These are phyloP conservation scores for Pyrgus malvae DNA, from an alignment of 2,888 invertebrate genomes.

Conservation along the genomic window DNA sequence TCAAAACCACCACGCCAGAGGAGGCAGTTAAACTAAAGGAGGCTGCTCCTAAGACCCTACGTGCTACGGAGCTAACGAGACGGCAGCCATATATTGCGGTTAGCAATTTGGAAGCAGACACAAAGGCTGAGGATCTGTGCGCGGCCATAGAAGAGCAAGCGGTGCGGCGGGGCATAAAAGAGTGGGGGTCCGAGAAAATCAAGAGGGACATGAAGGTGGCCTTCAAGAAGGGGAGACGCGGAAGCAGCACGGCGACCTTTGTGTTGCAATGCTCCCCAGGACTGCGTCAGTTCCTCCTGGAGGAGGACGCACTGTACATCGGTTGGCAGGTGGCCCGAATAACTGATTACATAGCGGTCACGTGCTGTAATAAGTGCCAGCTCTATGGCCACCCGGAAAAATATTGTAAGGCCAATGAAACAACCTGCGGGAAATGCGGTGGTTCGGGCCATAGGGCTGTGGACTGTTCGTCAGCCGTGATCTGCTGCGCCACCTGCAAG, in stretches of 20 bases:
- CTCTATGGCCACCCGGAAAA: conserved; percentile 33
- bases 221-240: background rate
- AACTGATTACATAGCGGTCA: background rate
- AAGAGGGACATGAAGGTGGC: background rate
- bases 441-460: conserved; percentile 17
- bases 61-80: background rate
- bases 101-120: background rate
- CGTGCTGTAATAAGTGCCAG: conserved; percentile 27
- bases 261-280: background rate
- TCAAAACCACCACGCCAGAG: background rate
- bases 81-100: background rate
- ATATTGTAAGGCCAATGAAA: conserved; percentile 17
- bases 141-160: background rate
- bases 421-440: conserved; percentile 26
- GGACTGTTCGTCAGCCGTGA: no score
- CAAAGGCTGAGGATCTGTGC: background rate
- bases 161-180: background rate
- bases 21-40: background rate
- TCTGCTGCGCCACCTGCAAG: no score
- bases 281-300: background rate
- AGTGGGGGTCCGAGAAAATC: background rate
- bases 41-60: background rate
- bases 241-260: background rate
- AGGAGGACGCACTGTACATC: background rate
- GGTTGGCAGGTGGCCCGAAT: background rate